A percentile compares a stretch with the other conserved stretches of the same genome.
Conservation (phyloP, 2,888 invertebrate genomes). For the Troides helena region DNA sequence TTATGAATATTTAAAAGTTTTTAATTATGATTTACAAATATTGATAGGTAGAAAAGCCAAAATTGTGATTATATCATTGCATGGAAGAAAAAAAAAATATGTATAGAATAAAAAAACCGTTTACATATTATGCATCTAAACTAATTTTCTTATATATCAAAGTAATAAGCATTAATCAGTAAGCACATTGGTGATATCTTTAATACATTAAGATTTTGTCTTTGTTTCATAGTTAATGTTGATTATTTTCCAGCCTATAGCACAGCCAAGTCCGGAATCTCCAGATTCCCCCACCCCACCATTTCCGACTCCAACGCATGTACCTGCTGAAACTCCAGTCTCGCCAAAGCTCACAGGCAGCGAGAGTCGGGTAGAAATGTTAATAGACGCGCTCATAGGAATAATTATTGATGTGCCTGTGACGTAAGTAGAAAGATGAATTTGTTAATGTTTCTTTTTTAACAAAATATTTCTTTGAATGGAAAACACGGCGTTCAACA, state of each 20-base stretch:
- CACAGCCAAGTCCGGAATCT: slow-evolving; percentile 33
- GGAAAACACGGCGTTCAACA: no score
- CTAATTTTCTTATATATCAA: no score
- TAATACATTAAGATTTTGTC: not conserved
- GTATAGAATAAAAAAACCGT: no score
- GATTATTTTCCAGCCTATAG: slow-evolving; percentile 35
- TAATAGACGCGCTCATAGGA: slow-evolving; percentile 88
- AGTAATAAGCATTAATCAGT: no score
- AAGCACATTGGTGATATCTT: not conserved
- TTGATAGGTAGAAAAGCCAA: no score
- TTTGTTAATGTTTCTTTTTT: not conserved
- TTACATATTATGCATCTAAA: no score
- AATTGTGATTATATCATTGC: no score
- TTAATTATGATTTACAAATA: no score
- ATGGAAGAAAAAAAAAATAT: no score
- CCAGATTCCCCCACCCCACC: slow-evolving; percentile 27
- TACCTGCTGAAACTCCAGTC: slow-evolving; percentile 33
- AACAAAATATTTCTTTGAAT: no score
- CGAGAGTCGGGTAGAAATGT: slow-evolving; percentile 82
- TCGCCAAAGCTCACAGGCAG: slow-evolving; percentile 50
- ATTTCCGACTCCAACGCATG: slow-evolving; percentile 30
- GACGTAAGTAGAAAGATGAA: slow-evolving; percentile 77
- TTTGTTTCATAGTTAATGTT: not conserved
- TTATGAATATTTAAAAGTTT: no score
- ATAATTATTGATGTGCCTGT: slow-evolving; percentile 91